A percentile compares a stretch with the other conserved stretches of the same genome.
phyloP scores from a whole-genome alignment of 2,888 invertebrate species.

The Metalampra italica region DNA sequence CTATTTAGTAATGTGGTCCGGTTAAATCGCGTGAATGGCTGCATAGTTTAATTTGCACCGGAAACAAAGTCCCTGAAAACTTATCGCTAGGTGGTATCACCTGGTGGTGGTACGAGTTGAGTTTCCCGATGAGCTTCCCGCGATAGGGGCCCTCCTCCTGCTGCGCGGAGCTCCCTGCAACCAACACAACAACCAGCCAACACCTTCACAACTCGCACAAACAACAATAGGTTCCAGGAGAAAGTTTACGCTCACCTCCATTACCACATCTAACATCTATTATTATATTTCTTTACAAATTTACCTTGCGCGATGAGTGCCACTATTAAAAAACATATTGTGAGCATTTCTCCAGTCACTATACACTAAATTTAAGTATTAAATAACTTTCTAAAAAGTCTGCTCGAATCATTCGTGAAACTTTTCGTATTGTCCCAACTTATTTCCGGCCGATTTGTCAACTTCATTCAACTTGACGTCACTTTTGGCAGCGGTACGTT shows the following conservation, averaged over 20 bases:
- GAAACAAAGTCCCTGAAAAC: too few species aligned
- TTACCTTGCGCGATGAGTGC: conserved; percentile 45
- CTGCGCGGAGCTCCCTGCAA: conserved; percentile 62
- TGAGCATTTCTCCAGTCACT: conserved; percentile 38
- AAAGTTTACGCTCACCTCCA: conserved; percentile 35
- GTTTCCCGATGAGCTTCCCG: conserved; percentile 89
- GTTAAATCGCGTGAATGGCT: too few species aligned
- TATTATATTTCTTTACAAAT: background rate
- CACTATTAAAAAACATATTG: conserved; percentile 41
- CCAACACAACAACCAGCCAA: background rate
- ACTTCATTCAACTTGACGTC: background rate
- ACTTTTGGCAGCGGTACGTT: background rate
- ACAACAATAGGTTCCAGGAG: conserved; percentile 25
- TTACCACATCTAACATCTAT: background rate
- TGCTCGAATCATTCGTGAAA: conserved; percentile 37
- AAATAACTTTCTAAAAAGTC: conserved; percentile 30
- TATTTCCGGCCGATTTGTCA: conserved; percentile 27
- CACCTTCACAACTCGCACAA: conserved; percentile 3
- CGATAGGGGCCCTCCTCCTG: conserved; percentile 85
- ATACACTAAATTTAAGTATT: conserved; percentile 19
- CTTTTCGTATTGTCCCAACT: conserved; percentile 22
- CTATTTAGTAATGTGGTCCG: too few species aligned
- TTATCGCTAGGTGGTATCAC: too few species aligned
- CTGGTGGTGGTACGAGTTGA: conserved; percentile 94
- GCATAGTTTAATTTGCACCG: too few species aligned